Percentiles rank a stretch among this genome's conserved stretches.
Conservation (phyloP, 2,113 vertebrate genomes). For the Callithrix jacchus region DNA sequence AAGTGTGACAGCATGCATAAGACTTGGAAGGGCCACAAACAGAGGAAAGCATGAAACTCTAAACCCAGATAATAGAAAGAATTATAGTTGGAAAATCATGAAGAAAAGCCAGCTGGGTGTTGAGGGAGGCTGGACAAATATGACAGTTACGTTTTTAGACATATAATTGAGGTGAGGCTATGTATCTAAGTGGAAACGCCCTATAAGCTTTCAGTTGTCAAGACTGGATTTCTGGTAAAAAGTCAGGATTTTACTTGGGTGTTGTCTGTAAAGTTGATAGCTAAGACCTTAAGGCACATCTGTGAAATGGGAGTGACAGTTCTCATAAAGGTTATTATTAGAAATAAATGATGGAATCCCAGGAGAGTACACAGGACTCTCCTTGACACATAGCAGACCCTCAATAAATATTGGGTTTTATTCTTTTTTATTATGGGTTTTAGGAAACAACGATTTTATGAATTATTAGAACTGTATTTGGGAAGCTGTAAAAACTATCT, state of each 20-base stretch:
- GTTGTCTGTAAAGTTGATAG: background rate
- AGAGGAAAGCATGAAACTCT: background rate
- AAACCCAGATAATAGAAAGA: background rate
- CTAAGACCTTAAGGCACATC: background rate
- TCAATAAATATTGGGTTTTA: background rate
- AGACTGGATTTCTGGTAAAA: background rate
- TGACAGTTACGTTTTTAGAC: background rate
- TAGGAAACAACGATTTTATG: background rate
- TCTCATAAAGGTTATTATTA: background rate
- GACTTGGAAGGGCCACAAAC: background rate
- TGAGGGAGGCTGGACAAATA: background rate
- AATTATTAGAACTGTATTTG: background rate
- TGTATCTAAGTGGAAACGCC: background rate
- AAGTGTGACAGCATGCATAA: background rate
- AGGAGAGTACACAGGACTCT: background rate
- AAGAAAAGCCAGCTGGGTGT: background rate
- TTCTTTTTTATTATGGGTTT: background rate
- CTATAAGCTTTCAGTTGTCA: background rate
- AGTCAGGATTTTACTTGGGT: background rate
- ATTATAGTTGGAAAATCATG: background rate
- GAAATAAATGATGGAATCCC: background rate
- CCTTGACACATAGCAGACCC: background rate
- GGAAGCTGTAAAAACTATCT: constrained; percentile 2
- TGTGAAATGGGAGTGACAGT: background rate
- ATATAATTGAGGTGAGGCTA: background rate